Evolutionary conservation across 2,888 invertebrate genomes (phyloP), one percentile per base, ranked within the genome.

Genomic region (Harmothoe impar): DNA sequence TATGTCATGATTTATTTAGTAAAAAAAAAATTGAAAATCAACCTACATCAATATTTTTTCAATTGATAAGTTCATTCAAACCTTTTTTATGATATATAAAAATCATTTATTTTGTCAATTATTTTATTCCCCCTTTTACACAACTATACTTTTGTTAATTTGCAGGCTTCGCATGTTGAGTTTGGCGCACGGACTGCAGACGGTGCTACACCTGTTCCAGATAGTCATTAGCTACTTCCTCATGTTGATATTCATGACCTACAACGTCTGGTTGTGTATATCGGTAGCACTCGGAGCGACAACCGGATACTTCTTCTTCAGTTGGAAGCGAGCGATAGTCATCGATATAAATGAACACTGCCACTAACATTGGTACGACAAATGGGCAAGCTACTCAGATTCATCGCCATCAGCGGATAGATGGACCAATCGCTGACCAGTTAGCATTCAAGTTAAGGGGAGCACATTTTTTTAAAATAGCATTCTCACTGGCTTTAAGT

Each of bases 171-270:
- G 97, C 97, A 92, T 94, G 91, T 91, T 91, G 23, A 98, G 98
- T 94, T 95, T 96, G 94, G 97, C 97, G 95, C 98, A 99, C 96
- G 97, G 97, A 90, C 97, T 97, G 96, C 99, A 99, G 96, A 98
- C 98, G 52, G 96, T 97, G 89, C 97, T 99, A 35, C 98, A 99
- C 95, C 97, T 98, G 91, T 94, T 98, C 31, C 98, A 99, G 96
- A 98, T 99, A 94, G 97, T 98, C 91, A 96, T 98, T 92, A 98
- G 98, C 93, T 99, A 99, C 96, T 97, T 98, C 96, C 97, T 99
- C 89, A 99, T 99, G 99, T 96, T 99, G 95, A 98, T 98, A 94
- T 98, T 99, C 96, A 99, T 99, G 99, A 98, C 98, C 0, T 99
- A 98, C 97, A 99, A 99, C 95, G 97, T 97, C n/a, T 99, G 98